Percentiles rank a stretch among this genome's conserved stretches.
Evolutionary conservation across 2,888 invertebrate genomes (phyloP).

Genomic region (Synergus laeviventris): DNA sequence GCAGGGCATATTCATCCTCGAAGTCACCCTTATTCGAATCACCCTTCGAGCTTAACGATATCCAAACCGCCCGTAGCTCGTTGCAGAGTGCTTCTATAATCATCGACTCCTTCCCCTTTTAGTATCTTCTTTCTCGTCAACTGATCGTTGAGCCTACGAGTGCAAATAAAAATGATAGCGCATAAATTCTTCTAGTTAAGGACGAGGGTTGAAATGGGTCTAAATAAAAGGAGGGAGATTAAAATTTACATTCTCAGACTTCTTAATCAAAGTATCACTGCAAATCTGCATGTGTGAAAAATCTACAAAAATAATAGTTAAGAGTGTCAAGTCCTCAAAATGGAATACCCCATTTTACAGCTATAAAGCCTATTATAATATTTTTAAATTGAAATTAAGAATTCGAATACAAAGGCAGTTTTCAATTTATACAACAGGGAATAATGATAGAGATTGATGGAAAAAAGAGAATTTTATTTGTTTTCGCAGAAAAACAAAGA

Average conservation of each 20-base stretch:
- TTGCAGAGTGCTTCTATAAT: constrained; percentile 37
- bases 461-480: not conserved
- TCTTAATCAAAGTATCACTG: not conserved
- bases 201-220: constrained; percentile 4
- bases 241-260: constrained; percentile 22
- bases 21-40: constrained; percentile 47
- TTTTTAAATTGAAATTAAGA: too few relatives aligned
- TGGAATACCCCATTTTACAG: too few relatives aligned
- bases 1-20: constrained; percentile 43
- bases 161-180: constrained; percentile 36
- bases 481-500: not conserved
- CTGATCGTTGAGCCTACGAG: constrained; percentile 32
- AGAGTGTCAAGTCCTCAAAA: too few relatives aligned
- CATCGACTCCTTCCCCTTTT: constrained; percentile 29
- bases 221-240: not conserved
- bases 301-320: too few relatives aligned
- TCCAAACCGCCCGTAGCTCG: constrained; percentile 49
- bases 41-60: constrained; percentile 49
- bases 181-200: constrained; percentile 24
- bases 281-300: not conserved
- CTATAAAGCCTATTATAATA: too few relatives aligned
- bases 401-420: not conserved
- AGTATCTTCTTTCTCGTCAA: constrained; percentile 28
- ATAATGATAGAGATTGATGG: not conserved
- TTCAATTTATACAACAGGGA: not conserved